phyloP scores from a whole-genome alignment of 2,797 vertebrate genomes.

The Selene dorsalis region DNA sequence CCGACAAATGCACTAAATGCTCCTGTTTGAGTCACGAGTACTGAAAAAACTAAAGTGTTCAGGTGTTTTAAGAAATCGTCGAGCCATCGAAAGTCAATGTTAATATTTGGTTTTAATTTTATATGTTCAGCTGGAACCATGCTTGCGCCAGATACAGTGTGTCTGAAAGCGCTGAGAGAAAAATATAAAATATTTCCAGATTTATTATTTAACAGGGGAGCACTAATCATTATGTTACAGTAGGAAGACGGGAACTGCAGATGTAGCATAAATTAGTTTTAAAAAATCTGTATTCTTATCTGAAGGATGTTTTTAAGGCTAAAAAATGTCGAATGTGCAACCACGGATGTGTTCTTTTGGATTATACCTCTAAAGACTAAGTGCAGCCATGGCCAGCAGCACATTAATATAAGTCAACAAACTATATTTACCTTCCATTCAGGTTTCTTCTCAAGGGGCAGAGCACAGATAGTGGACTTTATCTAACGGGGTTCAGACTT shows the following conservation, averaged over 20 bases:
- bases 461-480: background rate
- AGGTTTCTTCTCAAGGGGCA: background rate
- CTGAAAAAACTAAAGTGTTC: background rate
- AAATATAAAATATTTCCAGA: background rate
- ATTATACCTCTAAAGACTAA: background rate
- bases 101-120: background rate
- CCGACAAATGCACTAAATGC: background rate
- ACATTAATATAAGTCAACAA: slow-evolving; percentile 2
- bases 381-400: background rate
- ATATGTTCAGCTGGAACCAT: background rate
- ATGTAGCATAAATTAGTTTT: background rate
- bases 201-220: background rate
- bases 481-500: slow-evolving; percentile 16
- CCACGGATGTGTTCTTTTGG: background rate
- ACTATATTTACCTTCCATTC: slow-evolving; percentile 10
- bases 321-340: background rate
- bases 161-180: background rate
- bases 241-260: background rate
- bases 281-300: background rate
- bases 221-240: background rate
- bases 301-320: background rate
- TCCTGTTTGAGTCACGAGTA: background rate
- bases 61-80: background rate
- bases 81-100: background rate
- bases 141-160: background rate